Evolutionary conservation across 2,113 vertebrate genomes (phyloP).

Genomic region (Stictonetta naevosa): DNA sequence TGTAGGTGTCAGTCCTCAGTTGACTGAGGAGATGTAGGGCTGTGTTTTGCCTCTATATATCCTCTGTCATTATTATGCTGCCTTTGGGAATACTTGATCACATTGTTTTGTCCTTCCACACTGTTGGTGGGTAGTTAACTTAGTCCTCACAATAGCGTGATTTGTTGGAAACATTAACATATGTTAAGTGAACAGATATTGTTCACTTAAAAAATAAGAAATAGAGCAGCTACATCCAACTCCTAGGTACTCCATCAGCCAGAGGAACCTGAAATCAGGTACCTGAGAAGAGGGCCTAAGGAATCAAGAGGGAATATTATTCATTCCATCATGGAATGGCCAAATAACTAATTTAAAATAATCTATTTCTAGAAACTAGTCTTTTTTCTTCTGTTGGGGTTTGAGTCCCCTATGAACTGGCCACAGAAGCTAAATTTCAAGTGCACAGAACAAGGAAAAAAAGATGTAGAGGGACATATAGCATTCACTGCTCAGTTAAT

Average conservation of each 20-base stretch:
- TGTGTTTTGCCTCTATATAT: not conserved
- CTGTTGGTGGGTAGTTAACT: not conserved
- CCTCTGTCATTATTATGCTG: not conserved
- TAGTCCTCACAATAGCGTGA: not conserved
- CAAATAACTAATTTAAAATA: not conserved
- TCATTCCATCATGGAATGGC: not conserved
- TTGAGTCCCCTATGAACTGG: not conserved
- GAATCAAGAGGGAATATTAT: not conserved
- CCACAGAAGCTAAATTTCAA: not conserved
- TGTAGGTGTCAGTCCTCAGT: not conserved
- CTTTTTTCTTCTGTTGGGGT: not conserved
- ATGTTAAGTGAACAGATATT: not conserved
- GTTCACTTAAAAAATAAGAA: not conserved
- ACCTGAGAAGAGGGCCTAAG: not conserved
- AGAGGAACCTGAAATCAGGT: not conserved
- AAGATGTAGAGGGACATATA: not conserved
- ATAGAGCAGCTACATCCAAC: not conserved
- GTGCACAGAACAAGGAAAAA: not conserved
- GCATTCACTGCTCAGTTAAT: not conserved
- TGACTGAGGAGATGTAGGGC: not conserved
- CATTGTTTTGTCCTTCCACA: not conserved
- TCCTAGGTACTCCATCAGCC: not conserved
- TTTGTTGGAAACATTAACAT: not conserved
- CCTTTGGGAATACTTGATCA: not conserved
- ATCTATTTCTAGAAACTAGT: not conserved